Conservation (phyloP, 2,797 vertebrate species). For the Emys orbicularis region DNA sequence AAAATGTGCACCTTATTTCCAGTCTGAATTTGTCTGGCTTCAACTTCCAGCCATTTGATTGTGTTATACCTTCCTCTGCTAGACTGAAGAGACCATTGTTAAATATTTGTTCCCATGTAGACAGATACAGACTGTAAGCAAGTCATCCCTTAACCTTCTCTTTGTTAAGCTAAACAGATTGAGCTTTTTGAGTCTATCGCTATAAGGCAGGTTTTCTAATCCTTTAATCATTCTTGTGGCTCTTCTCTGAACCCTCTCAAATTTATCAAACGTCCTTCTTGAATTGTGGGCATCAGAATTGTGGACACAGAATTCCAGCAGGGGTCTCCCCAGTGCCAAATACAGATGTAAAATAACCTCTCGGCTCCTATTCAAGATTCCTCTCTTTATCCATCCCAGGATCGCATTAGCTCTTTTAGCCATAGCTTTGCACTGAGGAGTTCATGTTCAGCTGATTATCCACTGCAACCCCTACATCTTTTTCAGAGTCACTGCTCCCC, state of each 20-base stretch:
- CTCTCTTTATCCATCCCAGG: neutral
- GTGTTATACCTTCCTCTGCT: neutral
- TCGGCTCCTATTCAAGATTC: neutral
- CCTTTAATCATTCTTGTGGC: neutral
- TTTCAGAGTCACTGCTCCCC: neutral
- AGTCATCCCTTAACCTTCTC: neutral
- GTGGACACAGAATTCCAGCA: neutral
- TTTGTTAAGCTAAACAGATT: neutral
- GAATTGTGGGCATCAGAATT: neutral
- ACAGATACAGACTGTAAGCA: too few species aligned
- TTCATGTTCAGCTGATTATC: neutral
- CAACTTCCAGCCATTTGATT: neutral
- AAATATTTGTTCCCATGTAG: neutral
- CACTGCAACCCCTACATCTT: neutral
- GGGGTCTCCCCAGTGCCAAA: neutral
- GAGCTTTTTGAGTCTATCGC: neutral
- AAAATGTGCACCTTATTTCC: neutral
- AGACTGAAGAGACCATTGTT: neutral
- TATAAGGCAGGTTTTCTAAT: neutral
- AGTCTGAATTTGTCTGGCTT: neutral
- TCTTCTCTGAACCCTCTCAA: neutral
- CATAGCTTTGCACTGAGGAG: too few species aligned
- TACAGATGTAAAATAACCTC: neutral
- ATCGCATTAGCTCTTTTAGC: neutral
- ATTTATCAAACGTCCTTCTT: neutral